phyloP scores from a whole-genome alignment of 37 sponge, comb jelly and placozoan species.

The Beroe forskalii region DNA sequence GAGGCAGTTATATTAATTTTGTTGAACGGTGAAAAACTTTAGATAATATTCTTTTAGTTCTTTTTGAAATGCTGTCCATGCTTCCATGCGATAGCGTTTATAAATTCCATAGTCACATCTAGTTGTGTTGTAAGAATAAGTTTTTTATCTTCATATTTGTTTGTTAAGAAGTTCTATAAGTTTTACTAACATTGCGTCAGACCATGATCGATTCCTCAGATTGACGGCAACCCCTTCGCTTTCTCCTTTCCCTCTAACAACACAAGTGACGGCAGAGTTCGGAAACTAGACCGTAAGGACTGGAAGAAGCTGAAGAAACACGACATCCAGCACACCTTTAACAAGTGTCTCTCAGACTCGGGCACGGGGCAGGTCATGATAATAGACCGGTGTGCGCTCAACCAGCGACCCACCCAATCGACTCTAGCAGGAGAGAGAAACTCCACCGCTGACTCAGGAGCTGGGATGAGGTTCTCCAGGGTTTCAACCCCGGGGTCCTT shows the following conservation, averaged over 20 bases:
- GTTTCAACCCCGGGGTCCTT: not conserved
- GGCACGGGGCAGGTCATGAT: not conserved
- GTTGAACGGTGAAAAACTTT: no score
- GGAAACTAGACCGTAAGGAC: constrained; percentile 22
- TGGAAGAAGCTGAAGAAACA: constrained; percentile 64
- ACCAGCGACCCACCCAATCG: not conserved
- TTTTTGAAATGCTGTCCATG: no score
- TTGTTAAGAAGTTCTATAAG: no score
- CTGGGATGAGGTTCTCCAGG: not conserved
- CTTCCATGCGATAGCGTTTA: no score
- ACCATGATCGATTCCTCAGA: no score
- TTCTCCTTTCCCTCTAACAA: not conserved
- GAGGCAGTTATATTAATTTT: no score
- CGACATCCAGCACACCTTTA: constrained; percentile 54
- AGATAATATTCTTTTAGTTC: no score
- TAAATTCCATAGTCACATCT: no score
- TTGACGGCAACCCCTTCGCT: constrained; percentile 62
- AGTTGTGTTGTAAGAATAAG: no score
- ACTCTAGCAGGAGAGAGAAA: not conserved
- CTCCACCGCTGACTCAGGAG: not conserved
- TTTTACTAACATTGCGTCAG: no score
- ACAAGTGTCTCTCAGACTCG: not conserved
- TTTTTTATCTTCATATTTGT: no score
- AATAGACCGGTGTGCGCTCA: not conserved
- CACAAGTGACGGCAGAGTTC: not conserved